phyloP scores from a whole-genome alignment of 2,113 vertebrate species.

The Sclerurus mexicanus region DNA sequence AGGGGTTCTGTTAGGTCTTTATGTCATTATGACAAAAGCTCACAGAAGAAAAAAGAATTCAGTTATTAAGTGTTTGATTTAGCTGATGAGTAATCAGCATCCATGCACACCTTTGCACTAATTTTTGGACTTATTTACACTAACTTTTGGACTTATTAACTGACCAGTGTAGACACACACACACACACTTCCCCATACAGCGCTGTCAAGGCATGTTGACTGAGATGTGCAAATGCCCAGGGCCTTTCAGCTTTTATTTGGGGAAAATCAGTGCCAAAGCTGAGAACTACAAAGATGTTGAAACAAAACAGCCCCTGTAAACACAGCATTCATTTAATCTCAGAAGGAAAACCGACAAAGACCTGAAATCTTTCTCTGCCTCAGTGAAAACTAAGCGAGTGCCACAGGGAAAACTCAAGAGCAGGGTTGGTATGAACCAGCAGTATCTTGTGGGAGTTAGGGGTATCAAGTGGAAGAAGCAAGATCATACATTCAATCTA shows the following conservation, averaged over 20 bases:
- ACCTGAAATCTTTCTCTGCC: not conserved
- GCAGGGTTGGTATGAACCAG: not conserved
- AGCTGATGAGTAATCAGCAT: not conserved
- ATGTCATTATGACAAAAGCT: not conserved
- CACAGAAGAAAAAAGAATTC: not conserved
- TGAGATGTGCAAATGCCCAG: not conserved
- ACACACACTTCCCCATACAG: rapidly evolving
- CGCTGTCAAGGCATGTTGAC: not conserved
- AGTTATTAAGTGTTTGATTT: not conserved
- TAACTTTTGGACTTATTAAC: not conserved
- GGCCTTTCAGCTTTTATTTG: not conserved
- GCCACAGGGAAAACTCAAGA: not conserved
- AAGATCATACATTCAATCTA: not conserved
- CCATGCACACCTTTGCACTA: not conserved
- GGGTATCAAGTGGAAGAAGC: not conserved
- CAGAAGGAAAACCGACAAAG: not conserved
- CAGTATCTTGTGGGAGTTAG: not conserved
- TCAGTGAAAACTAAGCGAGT: not conserved
- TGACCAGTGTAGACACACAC: not conserved
- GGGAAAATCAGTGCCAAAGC: not conserved
- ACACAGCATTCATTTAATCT: not conserved
- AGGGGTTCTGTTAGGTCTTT: not conserved
- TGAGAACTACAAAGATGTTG: not conserved
- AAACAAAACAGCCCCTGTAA: slow-evolving; percentile 10
- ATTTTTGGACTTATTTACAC: not conserved